Conservation (phyloP, 2,888 invertebrate species). For the Agrotis clavis region DNA sequence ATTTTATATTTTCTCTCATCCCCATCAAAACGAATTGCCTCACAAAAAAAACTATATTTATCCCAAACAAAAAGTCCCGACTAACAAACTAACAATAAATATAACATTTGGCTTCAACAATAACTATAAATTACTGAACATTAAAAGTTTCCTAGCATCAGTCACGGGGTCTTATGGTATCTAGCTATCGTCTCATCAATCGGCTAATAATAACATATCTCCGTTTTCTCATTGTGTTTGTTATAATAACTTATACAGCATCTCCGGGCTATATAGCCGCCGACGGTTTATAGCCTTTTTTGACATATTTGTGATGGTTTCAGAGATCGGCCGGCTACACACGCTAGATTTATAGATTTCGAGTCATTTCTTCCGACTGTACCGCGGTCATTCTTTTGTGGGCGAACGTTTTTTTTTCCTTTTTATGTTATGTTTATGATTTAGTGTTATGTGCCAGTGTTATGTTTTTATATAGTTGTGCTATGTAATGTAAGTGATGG, state of each 20-base stretch:
- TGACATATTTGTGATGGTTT: constrained; percentile 90
- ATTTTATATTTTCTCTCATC: constrained; percentile 60
- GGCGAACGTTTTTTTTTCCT: constrained; percentile 56
- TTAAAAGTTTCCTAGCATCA: constrained; percentile 64
- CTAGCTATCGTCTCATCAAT: constrained; percentile 75
- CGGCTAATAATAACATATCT: constrained; percentile 76
- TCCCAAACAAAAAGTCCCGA: constrained; percentile 60
- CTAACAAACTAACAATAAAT: constrained; percentile 58
- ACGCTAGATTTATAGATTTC: constrained; percentile 78
- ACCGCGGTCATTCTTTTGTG: constrained; percentile 78
- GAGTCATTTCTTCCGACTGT: constrained; percentile 75
- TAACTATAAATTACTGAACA: constrained; percentile 66
- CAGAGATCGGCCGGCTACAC: constrained; percentile 75
- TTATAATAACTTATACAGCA: constrained; percentile 81
- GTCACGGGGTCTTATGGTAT: constrained; percentile 65
- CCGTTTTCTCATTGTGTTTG: constrained; percentile 80
- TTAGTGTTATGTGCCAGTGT: constrained; percentile 66
- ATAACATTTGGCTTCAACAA: constrained; percentile 64
- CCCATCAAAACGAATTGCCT: constrained; percentile 56
- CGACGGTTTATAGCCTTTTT: constrained; percentile 85
- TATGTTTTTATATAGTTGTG: constrained; percentile 61
- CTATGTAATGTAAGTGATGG: constrained; percentile 55
- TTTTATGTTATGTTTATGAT: constrained; percentile 70
- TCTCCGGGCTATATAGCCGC: constrained; percentile 79
- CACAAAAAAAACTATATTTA: constrained; percentile 59